A percentile compares a stretch with the other conserved stretches of the same genome.
Conservation (phyloP, 1,140 invertebrate genomes). For the Agraylea sexmaculata region DNA sequence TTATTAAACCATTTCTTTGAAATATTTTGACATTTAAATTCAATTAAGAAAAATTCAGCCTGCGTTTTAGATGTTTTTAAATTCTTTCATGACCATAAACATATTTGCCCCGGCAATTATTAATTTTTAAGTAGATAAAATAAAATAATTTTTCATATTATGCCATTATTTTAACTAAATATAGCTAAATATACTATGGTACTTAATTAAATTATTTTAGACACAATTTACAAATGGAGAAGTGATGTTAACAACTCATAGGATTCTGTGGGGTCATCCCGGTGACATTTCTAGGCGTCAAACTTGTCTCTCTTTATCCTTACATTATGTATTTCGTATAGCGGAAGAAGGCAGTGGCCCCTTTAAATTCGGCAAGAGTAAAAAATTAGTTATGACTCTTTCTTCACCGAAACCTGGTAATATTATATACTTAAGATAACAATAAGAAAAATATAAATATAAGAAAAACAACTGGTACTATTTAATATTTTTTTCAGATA, state of each 20-base stretch:
- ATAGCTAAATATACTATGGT: too few relatives aligned
- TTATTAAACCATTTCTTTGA: too few relatives aligned
- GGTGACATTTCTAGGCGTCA: slow-evolving; percentile 56
- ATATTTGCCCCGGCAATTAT: too few relatives aligned
- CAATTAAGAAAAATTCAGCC: slow-evolving; percentile 16
- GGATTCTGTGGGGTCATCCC: slow-evolving; percentile 67
- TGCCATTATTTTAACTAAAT: too few relatives aligned
- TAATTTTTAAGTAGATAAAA: too few relatives aligned
- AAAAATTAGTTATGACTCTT: slow-evolving; percentile 75
- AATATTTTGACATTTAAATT: too few relatives aligned
- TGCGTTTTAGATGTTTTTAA: background rate
- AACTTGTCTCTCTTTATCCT: slow-evolving; percentile 53
- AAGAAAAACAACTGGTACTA: too few relatives aligned
- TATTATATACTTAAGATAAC: background rate
- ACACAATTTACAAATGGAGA: slow-evolving; percentile 74
- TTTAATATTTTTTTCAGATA: slow-evolving; percentile 38
- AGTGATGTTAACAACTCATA: slow-evolving; percentile 65
- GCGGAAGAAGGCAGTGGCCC: slow-evolving; percentile 65
- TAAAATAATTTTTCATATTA: too few relatives aligned
- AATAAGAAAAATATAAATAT: too few relatives aligned
- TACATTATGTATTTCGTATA: slow-evolving; percentile 59
- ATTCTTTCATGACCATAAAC: background rate
- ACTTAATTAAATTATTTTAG: slow-evolving; percentile 40
- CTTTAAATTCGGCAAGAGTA: slow-evolving; percentile 64
- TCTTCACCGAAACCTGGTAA: slow-evolving; percentile 47